A percentile compares a stretch with the other conserved stretches of the same genome.
Conservation (phyloP, 2,797 vertebrate genomes). For the Tachyglossus aculeatus region DNA sequence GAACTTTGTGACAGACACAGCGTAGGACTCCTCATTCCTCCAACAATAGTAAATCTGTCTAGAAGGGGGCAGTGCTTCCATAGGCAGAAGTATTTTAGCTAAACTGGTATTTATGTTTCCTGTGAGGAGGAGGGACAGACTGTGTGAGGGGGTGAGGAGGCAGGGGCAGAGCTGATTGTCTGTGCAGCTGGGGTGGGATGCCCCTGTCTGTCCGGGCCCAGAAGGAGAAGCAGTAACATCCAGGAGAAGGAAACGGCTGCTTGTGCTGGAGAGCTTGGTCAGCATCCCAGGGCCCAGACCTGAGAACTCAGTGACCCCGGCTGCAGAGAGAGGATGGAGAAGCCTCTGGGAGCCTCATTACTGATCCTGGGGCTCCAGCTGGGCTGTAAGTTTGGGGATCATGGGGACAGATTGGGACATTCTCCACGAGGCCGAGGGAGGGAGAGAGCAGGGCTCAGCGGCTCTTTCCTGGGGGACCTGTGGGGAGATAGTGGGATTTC, state of each 20-base stretch:
- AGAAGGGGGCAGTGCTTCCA: no score
- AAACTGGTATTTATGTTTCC: no score
- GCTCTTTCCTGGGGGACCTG: background rate
- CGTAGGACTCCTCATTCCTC: no score
- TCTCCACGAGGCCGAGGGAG: background rate
- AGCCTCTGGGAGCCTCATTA: background rate
- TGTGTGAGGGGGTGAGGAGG: background rate
- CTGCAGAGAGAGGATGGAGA: background rate
- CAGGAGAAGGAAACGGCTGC: background rate
- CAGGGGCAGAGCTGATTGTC: background rate
- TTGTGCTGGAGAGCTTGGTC: background rate
- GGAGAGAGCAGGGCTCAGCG: background rate
- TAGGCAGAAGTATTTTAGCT: no score
- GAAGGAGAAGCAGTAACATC: no score
- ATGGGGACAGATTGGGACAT: background rate
- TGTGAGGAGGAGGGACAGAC: no score
- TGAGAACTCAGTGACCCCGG: background rate
- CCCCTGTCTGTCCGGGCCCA: no score
- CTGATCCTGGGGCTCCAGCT: background rate
- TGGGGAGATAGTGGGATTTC: background rate
- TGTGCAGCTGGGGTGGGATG: no score
- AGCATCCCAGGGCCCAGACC: background rate
- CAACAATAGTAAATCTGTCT: no score
- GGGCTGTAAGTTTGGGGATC: background rate
- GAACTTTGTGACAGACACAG: no score